These are phyloP conservation scores for Aldabrachelys gigantea DNA, from an alignment of 2,113 vertebrate species.

Conservation along the genomic window DNA sequence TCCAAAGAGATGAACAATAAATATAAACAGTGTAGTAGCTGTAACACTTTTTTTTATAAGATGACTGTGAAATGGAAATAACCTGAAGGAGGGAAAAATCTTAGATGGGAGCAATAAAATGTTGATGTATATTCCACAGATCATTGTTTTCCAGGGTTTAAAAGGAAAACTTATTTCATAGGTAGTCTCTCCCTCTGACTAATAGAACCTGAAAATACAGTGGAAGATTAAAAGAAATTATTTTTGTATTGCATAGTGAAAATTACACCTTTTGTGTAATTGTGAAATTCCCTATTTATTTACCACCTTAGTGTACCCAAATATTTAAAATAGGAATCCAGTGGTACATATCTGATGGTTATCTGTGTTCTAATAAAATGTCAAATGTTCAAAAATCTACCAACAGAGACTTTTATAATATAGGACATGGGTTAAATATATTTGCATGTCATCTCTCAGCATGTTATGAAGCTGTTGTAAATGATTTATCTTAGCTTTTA, in stretches of 20 bases:
- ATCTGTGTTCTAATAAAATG: conserved; percentile 62
- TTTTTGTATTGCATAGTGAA: conserved; percentile 3
- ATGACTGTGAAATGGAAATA: conserved; percentile 44
- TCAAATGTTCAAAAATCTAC: conserved; percentile 67
- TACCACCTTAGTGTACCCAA: conserved; percentile 49
- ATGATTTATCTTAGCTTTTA: conserved; percentile 62
- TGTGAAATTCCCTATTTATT: conserved; percentile 60
- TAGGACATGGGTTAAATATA: conserved; percentile 63
- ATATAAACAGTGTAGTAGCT: neutral
- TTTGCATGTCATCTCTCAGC: conserved; percentile 68
- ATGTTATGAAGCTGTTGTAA: conserved; percentile 46
- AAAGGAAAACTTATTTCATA: conserved; percentile 29
- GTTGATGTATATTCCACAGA: conserved; percentile 11
- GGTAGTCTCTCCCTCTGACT: conserved; percentile 41
- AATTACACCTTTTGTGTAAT: conserved; percentile 59
- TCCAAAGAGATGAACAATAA: conserved; percentile 1
- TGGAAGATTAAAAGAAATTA: conserved; percentile 46
- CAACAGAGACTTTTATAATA: conserved; percentile 60
- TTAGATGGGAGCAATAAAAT: conserved; percentile 30
- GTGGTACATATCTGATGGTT: conserved; percentile 53
- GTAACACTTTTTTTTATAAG: neutral
- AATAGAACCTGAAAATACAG: conserved; percentile 33
- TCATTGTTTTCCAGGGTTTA: conserved; percentile 37
- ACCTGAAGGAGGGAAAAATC: conserved; percentile 23
- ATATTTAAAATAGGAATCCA: conserved; percentile 69